Evolutionary conservation across 2,888 invertebrate genomes (phyloP).

Genomic region (Melipona bicolor): DNA sequence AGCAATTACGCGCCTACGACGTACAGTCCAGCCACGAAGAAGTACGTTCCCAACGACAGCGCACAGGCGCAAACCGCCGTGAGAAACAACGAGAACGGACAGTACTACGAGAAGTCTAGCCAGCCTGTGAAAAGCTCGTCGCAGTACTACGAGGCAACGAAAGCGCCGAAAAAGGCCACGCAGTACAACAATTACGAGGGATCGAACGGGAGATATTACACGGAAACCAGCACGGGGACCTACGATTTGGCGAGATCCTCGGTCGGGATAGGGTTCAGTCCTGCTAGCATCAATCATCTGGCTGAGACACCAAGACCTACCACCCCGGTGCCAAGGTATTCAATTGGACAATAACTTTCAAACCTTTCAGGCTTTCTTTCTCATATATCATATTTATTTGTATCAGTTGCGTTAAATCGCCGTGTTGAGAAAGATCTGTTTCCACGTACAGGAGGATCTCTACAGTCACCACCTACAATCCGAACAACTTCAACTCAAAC

Average conservation of each 20-base stretch:
- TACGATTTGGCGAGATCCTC: conserved; percentile 78
- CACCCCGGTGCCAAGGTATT: conserved; percentile 79
- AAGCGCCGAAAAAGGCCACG: conserved; percentile 77
- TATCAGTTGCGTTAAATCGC: no score
- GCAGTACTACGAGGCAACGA: conserved; percentile 77
- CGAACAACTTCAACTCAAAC: conserved; percentile 76
- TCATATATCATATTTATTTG: no score
- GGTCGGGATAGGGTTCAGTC: conserved; percentile 81
- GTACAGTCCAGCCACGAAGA: conserved; percentile 80
- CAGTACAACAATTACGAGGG: conserved; percentile 77
- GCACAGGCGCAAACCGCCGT: conserved; percentile 56
- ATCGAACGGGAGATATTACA: conserved; percentile 76
- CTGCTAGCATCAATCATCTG: conserved; percentile 81
- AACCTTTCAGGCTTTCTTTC: no score
- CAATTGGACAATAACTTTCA: background rate
- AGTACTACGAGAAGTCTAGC: conserved; percentile 73
- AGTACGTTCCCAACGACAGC: conserved; percentile 61
- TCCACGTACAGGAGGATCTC: conserved; percentile 72
- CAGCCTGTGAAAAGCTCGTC: conserved; percentile 71
- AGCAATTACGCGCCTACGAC: conserved; percentile 85
- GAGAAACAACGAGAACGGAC: conserved; percentile 67
- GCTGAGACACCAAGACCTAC: conserved; percentile 80
- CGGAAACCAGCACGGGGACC: conserved; percentile 77
- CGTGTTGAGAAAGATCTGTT: no score
- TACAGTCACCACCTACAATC: conserved; percentile 78